These are phyloP conservation scores for Capromys pilorides DNA, from an alignment of 2,797 vertebrate genomes.

Conservation along the genomic window DNA sequence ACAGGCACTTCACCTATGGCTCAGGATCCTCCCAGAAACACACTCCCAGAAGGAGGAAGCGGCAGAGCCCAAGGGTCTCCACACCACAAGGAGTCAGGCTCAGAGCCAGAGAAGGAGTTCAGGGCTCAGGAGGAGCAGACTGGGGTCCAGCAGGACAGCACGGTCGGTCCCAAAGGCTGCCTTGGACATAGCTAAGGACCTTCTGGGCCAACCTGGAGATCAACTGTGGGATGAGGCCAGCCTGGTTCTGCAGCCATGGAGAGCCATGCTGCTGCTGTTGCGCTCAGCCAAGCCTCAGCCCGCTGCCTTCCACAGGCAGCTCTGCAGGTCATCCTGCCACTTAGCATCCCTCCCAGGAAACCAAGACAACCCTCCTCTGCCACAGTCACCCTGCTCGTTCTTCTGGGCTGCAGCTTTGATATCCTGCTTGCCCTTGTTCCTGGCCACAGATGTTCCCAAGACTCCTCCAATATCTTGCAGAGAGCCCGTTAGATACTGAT, in stretches of 20 bases:
- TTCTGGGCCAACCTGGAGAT: neutral
- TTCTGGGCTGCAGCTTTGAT: neutral
- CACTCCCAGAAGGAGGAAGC: neutral
- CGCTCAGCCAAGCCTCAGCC: neutral
- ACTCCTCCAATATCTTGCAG: neutral
- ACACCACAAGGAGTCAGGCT: neutral
- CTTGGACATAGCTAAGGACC: neutral
- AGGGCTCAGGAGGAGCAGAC: neutral
- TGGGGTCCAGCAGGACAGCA: neutral
- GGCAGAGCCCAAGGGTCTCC: neutral
- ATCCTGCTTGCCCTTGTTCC: neutral
- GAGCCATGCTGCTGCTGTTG: neutral
- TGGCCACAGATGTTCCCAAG: neutral
- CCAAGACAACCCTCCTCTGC: neutral
- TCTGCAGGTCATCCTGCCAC: neutral
- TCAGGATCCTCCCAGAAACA: neutral
- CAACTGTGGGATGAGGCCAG: neutral
- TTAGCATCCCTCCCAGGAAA: neutral
- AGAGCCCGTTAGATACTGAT: neutral
- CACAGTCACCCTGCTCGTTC: neutral
- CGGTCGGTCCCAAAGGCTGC: accelerated
- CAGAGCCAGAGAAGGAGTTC: neutral
- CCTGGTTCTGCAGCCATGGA: neutral
- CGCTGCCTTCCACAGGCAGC: no score
- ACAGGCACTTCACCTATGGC: neutral